Evolutionary conservation across 2,113 vertebrate genomes (phyloP), one percentile per base, ranked within the genome.

Genomic region (Tachysurus fulvidraco): DNA sequence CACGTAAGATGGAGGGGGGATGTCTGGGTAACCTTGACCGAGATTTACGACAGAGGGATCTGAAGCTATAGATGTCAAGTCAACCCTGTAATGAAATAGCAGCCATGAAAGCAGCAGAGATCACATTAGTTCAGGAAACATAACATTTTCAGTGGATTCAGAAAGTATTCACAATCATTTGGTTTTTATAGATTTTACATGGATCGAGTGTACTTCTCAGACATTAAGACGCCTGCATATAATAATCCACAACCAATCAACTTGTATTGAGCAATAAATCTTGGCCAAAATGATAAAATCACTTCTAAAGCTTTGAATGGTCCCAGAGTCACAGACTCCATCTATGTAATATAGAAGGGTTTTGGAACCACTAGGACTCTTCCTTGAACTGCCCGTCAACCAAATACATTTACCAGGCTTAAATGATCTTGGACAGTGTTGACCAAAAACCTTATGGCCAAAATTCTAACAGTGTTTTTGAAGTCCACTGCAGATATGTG

Each of bases 31-130:
- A 16, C 98, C 98, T 91, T 98, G 97, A 54, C 97, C 97, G 14
- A 99, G 96, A 92, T 99, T 99, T 50, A 99, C 96, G 41, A 99
- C 88, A 11, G 96, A 93, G 0, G 97, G 96, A 89, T 98, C 96
- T 21, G 97, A 96, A 88, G 97, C 96, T 91, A 98, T 54, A 14
- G 96, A 95, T 1, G 96, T 97, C 90, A 99, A 97, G 80, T 96
- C 95, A 90, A 96, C 95, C 98, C 98, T 99, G 86, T 16, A 89
- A 85, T 16, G 41, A 71, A 25, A 78, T 73, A 23, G 12, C 78
- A 82, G 86, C 5, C 46, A 69, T 52, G n/a, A 59, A 67, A 67
- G 17, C 6, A 60, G 11, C 19, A 16, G 23, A 10, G 30, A 60
- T 62, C 6, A 57, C 21, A 0, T 12, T 55, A 78, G 8, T 13